Evolutionary conservation across 2,888 invertebrate genomes (phyloP).

Genomic region (Drymonia ruficornis): DNA sequence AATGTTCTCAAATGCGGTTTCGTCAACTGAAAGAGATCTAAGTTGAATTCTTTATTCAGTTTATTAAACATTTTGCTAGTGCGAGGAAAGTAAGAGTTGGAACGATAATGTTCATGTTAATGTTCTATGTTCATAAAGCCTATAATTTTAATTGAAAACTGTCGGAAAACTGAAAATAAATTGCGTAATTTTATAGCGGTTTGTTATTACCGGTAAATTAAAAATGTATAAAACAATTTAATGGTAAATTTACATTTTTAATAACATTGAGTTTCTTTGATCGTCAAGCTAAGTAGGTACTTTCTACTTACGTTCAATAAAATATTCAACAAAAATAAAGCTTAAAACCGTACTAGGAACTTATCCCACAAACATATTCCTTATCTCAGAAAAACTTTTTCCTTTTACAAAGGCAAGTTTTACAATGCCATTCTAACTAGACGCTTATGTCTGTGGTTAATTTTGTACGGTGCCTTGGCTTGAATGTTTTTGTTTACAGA

Average conservation of each 20-base stretch:
- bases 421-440: constrained; percentile 4
- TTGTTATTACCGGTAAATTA: background rate
- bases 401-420: constrained; percentile 7
- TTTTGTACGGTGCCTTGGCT: constrained; percentile 55
- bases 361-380: constrained; percentile 5
- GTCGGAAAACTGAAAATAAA: background rate
- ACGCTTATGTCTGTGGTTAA: constrained; percentile 46
- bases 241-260: background rate
- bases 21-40: no score
- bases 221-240: background rate
- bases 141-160: background rate
- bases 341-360: background rate
- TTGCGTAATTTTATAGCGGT: background rate
- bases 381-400: constrained; percentile 2
- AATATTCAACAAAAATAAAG: constrained; percentile 2
- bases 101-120: no score
- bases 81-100: no score
- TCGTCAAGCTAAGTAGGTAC: background rate
- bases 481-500: constrained; percentile 56
- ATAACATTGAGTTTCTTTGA: background rate
- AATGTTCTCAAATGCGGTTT: no score
- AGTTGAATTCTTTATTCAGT: no score
- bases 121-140: no score
- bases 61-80: no score
- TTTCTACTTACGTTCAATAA: background rate